Conservation (phyloP, 1,140 invertebrate genomes). For the Drosophila aff. region DNA sequence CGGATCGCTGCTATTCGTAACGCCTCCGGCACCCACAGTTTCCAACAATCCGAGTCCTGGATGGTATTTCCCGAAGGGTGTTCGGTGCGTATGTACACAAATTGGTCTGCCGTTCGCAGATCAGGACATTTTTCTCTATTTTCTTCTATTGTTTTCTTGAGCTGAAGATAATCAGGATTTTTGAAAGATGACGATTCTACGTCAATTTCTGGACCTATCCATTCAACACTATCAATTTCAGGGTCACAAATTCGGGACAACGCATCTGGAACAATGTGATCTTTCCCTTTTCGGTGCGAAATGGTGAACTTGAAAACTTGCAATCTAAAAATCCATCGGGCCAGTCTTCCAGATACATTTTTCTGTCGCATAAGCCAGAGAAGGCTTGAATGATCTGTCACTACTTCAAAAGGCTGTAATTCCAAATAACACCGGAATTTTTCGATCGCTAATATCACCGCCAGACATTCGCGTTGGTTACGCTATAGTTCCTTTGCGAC, state of each 20-base stretch:
- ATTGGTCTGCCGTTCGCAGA: neutral
- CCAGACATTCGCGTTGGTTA: no score
- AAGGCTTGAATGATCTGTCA: no score
- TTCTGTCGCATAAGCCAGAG: neutral
- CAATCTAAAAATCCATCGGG: neutral
- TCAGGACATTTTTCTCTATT: conserved; percentile 9
- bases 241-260: conserved; percentile 4
- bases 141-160: neutral
- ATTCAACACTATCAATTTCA: conserved; percentile 4
- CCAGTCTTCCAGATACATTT: neutral
- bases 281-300: conserved; percentile 12
- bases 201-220: conserved; percentile 19
- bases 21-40: conserved; percentile 7
- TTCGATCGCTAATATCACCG: no score
- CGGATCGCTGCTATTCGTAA: neutral
- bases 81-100: conserved; percentile 10
- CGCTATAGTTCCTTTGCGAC: no score
- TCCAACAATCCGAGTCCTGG: conserved; percentile 3
- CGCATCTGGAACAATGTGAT: conserved; percentile 11
- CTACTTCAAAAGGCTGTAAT: no score
- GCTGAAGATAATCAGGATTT: neutral
- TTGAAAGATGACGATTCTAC: conserved; percentile 1
- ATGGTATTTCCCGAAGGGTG: neutral
- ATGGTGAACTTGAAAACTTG: neutral
- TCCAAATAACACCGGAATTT: no score